Conservation (phyloP, 2,888 invertebrate species). For the Miltochrista miniata region DNA sequence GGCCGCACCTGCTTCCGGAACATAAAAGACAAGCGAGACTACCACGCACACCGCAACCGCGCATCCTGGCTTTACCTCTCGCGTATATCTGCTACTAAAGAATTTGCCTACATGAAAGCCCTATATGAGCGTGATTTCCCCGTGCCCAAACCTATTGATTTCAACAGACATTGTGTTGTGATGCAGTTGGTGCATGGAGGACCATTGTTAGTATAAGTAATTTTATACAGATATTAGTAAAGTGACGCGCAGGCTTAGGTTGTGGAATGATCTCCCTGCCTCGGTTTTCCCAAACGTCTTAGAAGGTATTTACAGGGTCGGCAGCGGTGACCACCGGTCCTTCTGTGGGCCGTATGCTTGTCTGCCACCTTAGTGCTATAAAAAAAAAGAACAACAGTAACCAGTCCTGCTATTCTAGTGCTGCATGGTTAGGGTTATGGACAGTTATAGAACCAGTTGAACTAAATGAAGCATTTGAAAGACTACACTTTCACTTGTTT, state of each 20-base stretch:
- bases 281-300: too few relatives aligned
- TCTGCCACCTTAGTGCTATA: too few relatives aligned
- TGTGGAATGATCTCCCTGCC: too few relatives aligned
- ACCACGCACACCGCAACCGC: slow-evolving; percentile 94
- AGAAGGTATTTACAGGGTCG: too few relatives aligned
- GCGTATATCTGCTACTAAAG: slow-evolving; percentile 97
- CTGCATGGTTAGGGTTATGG: too few relatives aligned
- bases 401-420: too few relatives aligned
- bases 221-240: too few relatives aligned
- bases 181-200: slow-evolving; percentile 96
- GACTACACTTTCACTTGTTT: background rate
- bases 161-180: slow-evolving; percentile 97
- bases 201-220: slow-evolving; percentile 90
- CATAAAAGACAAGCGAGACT: slow-evolving; percentile 97
- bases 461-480: background rate
- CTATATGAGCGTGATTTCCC: slow-evolving; percentile 95
- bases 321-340: too few relatives aligned
- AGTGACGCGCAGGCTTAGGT: too few relatives aligned
- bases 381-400: too few relatives aligned
- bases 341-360: too few relatives aligned
- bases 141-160: slow-evolving; percentile 97
- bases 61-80: slow-evolving; percentile 98
- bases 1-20: slow-evolving; percentile 98
- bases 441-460: background rate
- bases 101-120: slow-evolving; percentile 99